Conservation (phyloP, 1,140 invertebrate species). For the Brachionus sp. region DNA sequence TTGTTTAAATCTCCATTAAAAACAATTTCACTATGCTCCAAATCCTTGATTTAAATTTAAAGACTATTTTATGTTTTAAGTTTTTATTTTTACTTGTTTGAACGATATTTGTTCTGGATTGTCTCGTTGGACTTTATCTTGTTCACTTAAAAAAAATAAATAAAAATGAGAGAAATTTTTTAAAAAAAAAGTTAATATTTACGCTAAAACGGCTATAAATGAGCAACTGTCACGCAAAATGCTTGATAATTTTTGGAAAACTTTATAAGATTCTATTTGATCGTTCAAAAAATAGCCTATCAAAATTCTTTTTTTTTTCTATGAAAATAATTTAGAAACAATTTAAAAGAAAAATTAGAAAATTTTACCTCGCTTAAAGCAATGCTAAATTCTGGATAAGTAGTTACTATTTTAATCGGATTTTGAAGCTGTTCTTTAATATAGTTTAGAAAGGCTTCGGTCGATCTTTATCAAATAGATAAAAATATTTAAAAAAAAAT, state of each 20-base stretch:
- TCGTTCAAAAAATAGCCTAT: constrained; percentile 86
- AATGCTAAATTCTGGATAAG: constrained; percentile 70
- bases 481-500: constrained; percentile 43
- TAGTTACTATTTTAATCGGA: constrained; percentile 74
- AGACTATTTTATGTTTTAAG: not conserved
- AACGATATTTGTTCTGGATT: constrained; percentile 3
- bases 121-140: not conserved
- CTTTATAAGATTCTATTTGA: constrained; percentile 68
- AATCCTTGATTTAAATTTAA: constrained; percentile 49
- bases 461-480: constrained; percentile 61
- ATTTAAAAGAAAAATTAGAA: not conserved
- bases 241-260: constrained; percentile 55
- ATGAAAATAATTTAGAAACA: constrained; percentile 50
- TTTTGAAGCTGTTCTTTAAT: constrained; percentile 82
- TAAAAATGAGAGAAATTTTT: not conserved
- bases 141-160: not conserved
- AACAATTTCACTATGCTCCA: constrained; percentile 48
- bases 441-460: constrained; percentile 80
- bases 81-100: not conserved
- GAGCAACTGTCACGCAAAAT: constrained; percentile 86
- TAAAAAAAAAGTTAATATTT: constrained; percentile 52
- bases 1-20: constrained; percentile 60
- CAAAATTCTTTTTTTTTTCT: constrained; percentile 72
- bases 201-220: constrained; percentile 88
- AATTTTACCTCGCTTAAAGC: constrained; percentile 67